Percentiles rank a stretch among this genome's conserved stretches.
phyloP scores from a whole-genome alignment of 2,113 vertebrate genomes.

The Dendropsophus ebraccatus region DNA sequence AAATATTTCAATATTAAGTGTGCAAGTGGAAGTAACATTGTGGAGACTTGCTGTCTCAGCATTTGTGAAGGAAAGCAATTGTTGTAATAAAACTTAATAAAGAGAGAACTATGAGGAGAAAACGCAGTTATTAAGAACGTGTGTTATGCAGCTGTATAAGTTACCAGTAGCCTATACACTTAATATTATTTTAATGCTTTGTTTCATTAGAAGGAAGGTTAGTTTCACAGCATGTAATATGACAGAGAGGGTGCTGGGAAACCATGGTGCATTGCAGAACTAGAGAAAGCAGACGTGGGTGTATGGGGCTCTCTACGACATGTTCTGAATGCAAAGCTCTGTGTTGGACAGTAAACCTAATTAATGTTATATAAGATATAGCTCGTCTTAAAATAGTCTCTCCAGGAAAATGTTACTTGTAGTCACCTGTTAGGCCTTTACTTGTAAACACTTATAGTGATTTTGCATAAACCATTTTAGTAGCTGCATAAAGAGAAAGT shows the following conservation, averaged over 20 bases:
- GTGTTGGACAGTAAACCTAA: not conserved
- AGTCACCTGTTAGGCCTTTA: not conserved
- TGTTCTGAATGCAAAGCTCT: not conserved
- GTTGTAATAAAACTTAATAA: slow-evolving; percentile 52
- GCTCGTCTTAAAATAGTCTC: not conserved
- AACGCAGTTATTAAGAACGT: slow-evolving; percentile 34
- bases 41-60: slow-evolving; percentile 46
- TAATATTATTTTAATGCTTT: slow-evolving; percentile 54
- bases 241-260: not conserved
- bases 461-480: not conserved
- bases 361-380: not conserved
- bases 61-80: slow-evolving; percentile 35
- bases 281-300: not conserved
- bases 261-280: slow-evolving; percentile 16
- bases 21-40: slow-evolving; percentile 20
- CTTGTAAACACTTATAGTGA: not conserved
- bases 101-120: slow-evolving; percentile 22
- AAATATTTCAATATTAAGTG: slow-evolving; percentile 49
- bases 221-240: slow-evolving; percentile 43
- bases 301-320: not conserved
- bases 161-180: slow-evolving; percentile 34
- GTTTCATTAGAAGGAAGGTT: slow-evolving; percentile 44
- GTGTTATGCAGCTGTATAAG: slow-evolving; percentile 34
- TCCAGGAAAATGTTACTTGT: not conserved
- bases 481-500: not conserved